These are phyloP conservation scores for Parnassius glacialis DNA, from an alignment of 2,888 invertebrate genomes.

Conservation along the genomic window DNA sequence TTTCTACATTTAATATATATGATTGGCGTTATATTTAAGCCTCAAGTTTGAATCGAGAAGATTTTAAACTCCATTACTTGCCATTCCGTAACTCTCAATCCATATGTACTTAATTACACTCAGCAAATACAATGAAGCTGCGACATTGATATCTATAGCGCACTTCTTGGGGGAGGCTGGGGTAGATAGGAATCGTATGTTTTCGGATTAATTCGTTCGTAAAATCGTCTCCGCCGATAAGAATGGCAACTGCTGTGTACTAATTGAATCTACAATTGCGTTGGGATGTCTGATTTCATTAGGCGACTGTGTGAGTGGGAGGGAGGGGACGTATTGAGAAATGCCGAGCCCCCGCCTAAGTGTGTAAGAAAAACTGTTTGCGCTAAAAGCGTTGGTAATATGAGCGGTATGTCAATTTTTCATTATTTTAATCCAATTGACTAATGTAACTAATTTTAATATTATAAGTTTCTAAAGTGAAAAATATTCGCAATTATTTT, in stretches of 20 bases:
- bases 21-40: background rate
- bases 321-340: conserved; percentile 40
- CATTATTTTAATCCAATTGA: no score
- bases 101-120: conserved; percentile 74
- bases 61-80: conserved; percentile 38
- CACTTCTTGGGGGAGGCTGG: conserved; percentile 55
- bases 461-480: no score
- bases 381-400: conserved; percentile 19
- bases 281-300: conserved; percentile 77
- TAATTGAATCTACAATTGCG: conserved; percentile 80
- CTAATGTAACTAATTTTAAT: no score
- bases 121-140: conserved; percentile 65
- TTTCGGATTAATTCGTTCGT: conserved; percentile 81
- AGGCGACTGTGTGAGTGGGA: conserved; percentile 56
- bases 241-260: conserved; percentile 78
- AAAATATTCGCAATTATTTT: no score
- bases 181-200: conserved; percentile 79
- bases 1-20: background rate
- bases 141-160: conserved; percentile 57
- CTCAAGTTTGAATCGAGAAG: conserved; percentile 21
- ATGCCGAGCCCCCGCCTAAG: conserved; percentile 33
- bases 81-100: conserved; percentile 43
- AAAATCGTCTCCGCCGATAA: conserved; percentile 80
- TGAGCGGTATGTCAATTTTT: conserved; percentile 4
- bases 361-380: conserved; percentile 33